Conservation (phyloP, 2,888 invertebrate genomes). For the Cheilosia grossa region DNA sequence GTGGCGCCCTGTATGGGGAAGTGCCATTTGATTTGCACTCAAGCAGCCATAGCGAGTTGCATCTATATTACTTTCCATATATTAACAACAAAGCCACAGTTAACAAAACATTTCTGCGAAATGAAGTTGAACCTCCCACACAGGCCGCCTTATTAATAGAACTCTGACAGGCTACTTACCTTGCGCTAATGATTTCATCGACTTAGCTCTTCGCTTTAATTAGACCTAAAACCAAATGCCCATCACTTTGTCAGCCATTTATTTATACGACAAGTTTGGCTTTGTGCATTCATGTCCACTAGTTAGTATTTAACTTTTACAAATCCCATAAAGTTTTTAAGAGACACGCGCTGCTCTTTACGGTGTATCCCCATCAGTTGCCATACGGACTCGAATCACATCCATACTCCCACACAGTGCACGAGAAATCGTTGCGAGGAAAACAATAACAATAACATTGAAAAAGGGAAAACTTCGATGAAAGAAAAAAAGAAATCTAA, state of each 20-base stretch:
- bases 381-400: slow-evolving; percentile 36
- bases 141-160: slow-evolving; percentile 32
- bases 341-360: slow-evolving; percentile 53
- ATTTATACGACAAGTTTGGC: slow-evolving; percentile 43
- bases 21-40: no score
- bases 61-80: no score
- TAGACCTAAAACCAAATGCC: slow-evolving; percentile 29
- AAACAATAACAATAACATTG: slow-evolving; percentile 75
- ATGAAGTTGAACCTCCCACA: not conserved
- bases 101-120: no score
- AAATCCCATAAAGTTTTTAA: slow-evolving; percentile 40
- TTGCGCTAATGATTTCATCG: slow-evolving; percentile 10
- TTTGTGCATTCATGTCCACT: slow-evolving; percentile 22
- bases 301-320: slow-evolving; percentile 24
- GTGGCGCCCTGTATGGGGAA: no score
- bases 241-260: slow-evolving; percentile 17
- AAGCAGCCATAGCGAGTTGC: no score
- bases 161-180: slow-evolving; percentile 8
- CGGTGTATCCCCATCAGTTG: slow-evolving; percentile 62
- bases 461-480: slow-evolving; percentile 56
- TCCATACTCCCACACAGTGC: slow-evolving; percentile 55
- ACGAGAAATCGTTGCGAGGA: slow-evolving; percentile 27
- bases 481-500: slow-evolving; percentile 28
- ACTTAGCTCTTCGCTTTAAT: slow-evolving; percentile 20
- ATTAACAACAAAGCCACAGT: no score